Evolutionary conservation across 2,888 invertebrate genomes (phyloP), one percentile per base, ranked within the genome.

Genomic region (Hypomecis atomaria): DNA sequence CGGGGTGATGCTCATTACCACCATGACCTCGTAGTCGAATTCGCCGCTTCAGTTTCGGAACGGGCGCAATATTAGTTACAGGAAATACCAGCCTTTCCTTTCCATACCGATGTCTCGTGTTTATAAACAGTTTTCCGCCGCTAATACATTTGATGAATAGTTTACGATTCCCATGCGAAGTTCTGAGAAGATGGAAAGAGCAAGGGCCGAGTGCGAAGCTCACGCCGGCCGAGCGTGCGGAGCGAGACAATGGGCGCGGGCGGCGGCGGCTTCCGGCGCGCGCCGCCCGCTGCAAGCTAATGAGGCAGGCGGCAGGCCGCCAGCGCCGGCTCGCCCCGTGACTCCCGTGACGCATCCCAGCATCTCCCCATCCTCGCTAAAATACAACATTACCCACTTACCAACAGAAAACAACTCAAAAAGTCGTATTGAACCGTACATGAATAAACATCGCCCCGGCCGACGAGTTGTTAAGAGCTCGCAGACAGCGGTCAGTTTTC

Each of bases 201-300:
- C 47, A 23, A 47, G 9, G 47, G 5, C 10, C 10, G 43, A 47
- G 23, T 5, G 7, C 7, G 8, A 33, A 47, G 9, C 43, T n/a
- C 43, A 43, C 11, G 23, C 47, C 23, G 23, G 13, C 2, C 8
- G 33, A 2, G 23, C 47, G 47, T 43, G 43, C 11, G 43, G 43
- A 9, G 47, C 47, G 48, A 49, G 44, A 63, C 63, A 63, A 63
- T 63, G 59, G 33, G 37, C 33, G 56, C 10, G n/a, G 34, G 0
- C 11, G 4, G 11, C 43, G 11, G 10, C 9, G 9, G 53, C 53
- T 48, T 52, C 57, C 57, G 53, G 52, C 62, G 57, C 43, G 44
- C 38, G n/a, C 37, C 50, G 61, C 47, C 23, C 47, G 42, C 34
- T 23, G 62, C 57, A 57, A 52, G 13, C 52, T 52, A 53, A 57